phyloP scores from a whole-genome alignment of 2,888 invertebrate species.

The Plusia festucae region DNA sequence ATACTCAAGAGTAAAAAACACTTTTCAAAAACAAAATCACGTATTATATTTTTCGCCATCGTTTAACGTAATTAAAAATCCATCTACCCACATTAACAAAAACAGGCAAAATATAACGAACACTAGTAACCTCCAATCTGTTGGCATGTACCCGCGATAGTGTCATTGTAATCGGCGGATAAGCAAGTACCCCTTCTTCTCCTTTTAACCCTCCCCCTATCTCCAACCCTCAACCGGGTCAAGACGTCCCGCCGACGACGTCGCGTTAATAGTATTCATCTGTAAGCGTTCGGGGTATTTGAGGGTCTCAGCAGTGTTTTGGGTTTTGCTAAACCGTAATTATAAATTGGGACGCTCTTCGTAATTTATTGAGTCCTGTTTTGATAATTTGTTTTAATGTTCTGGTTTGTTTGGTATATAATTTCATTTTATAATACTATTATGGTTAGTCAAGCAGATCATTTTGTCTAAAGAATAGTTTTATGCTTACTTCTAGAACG shows the following conservation, averaged over 20 bases:
- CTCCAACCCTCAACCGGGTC: conserved; percentile 44
- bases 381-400: neutral
- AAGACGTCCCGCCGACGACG: conserved; percentile 50
- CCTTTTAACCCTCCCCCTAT: conserved; percentile 1
- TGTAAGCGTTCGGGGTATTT: conserved; percentile 49
- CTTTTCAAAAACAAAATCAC: too few relatives aligned
- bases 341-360: conserved; percentile 32
- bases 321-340: conserved; percentile 10
- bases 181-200: conserved; percentile 10
- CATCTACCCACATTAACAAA: conserved; percentile 10
- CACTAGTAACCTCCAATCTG: conserved; percentile 12
- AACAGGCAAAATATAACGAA: neutral
- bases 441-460: neutral
- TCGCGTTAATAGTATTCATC: conserved; percentile 56
- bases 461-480: neutral
- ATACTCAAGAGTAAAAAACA: too few relatives aligned
- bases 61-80: neutral
- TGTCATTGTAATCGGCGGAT: conserved; percentile 37
- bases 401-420: neutral
- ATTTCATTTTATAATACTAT: neutral
- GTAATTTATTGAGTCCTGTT: conserved; percentile 17
- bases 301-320: conserved; percentile 37
- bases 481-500: too few relatives aligned
- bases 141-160: conserved; percentile 14
- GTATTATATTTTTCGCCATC: too few relatives aligned